Conservation (phyloP, 2,888 invertebrate genomes). For the Ceriagrion tenellum region DNA sequence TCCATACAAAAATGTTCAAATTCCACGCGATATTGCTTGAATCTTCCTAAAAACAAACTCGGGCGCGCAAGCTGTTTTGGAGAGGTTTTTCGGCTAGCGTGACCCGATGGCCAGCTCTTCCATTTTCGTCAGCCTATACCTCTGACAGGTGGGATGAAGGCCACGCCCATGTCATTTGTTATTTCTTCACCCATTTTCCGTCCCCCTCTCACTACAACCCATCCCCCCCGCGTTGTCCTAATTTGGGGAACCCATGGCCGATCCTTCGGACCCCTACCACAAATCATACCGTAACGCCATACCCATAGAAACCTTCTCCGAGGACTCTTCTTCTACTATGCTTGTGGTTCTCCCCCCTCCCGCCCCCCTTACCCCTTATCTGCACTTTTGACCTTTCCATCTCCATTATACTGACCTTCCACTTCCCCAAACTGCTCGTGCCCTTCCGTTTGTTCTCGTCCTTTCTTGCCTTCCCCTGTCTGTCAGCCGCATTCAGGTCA, state of each 20-base stretch:
- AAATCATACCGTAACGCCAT: too few relatives aligned
- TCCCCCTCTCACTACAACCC: background rate
- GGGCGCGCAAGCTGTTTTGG: background rate
- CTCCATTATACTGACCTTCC: background rate
- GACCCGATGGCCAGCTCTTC: background rate
- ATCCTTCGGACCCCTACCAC: background rate
- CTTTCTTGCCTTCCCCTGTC: background rate
- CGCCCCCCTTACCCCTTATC: background rate
- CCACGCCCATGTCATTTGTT: background rate
- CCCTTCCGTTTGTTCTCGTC: background rate
- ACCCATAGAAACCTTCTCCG: too few relatives aligned
- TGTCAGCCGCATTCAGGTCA: too few relatives aligned
- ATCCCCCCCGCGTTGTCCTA: background rate
- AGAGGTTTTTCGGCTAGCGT: background rate
- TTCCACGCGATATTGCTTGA: background rate
- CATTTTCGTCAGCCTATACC: slow-evolving; percentile 20
- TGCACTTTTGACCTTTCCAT: background rate
- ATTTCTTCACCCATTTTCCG: background rate
- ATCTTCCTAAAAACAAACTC: background rate
- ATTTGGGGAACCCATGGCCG: background rate
- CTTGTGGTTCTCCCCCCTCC: too few relatives aligned
- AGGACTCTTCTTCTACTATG: too few relatives aligned
- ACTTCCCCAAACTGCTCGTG: background rate
- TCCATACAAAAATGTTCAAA: too few relatives aligned
- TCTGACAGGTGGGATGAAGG: background rate